Base-by-base conservation (phyloP, 2,888 invertebrate species). In the Didymodactylos carnosus region DNA sequence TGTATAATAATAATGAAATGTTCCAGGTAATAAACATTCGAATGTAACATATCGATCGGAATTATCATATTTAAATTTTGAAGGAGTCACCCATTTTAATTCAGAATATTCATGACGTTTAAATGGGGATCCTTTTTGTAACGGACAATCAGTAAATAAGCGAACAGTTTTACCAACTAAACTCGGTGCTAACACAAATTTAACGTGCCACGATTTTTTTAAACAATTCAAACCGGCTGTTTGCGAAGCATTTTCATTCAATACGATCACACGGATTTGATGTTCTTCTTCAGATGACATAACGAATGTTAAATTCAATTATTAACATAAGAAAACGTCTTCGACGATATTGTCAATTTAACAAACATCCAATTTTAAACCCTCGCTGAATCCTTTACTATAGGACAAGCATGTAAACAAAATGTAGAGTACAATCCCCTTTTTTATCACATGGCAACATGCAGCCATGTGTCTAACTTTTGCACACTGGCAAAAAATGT, bases 1-100 rank as follows among this genome's bases (percentile, higher is more conserved):
- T 53, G 27, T 35, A 71, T 53, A 73, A 71, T 71, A 71, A 39
- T 71, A 73, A 62, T 69, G 51, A 13, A 71, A 51, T 14, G 71
- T 40, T 25, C 71, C 71, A n/a, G 71, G 39, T 16, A 25, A 14
- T 14, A 39, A 29, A 39, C 71, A 74, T n/a, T 25, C 8, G 7
- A 71, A 16, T 40, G 53, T 41, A 23, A 51, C 39, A 39, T n/a
- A 74, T 41, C 23, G 43, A 35, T 69, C 69, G 25, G 69, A 72
- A 35, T 71, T 62, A 19, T 74, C 71, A 43, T 69, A 29, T 39
- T 69, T 69, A 19, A 43, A 16, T 39, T 72, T 72, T 41, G 16
- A 62, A 14, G 46, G 46, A 29, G 41, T 62, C 35, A 41, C 39
- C 74, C 74, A 62, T 46, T 74, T n/a, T 16, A 41, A 74, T 46